A percentile compares a stretch with the other conserved stretches of the same genome.
Conservation (phyloP, 1,140 invertebrate species). For the Drosophila rhopaloa region DNA sequence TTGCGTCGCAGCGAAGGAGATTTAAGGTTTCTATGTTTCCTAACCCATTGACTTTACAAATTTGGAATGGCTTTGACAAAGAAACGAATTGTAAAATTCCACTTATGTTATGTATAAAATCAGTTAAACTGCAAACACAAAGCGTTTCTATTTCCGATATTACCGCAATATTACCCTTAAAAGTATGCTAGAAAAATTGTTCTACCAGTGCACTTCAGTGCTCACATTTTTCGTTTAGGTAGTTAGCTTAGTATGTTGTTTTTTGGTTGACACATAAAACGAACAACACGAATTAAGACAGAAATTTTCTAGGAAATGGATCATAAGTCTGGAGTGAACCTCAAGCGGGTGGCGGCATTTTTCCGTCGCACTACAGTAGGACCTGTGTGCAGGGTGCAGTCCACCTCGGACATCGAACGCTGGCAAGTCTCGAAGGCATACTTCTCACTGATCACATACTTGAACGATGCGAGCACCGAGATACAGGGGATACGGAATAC, state of each 20-base stretch:
- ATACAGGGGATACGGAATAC: constrained; percentile 46
- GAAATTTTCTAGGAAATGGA: not conserved
- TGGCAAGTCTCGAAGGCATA: constrained; percentile 48
- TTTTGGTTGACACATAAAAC: not conserved
- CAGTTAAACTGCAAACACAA: no score
- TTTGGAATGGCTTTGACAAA: no score
- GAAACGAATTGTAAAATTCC: no score
- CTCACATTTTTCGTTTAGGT: not conserved
- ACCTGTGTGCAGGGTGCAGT: constrained; percentile 1
- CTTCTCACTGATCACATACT: constrained; percentile 35
- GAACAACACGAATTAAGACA: not conserved
- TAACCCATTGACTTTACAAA: no score
- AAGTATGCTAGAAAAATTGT: not conserved
- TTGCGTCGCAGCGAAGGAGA: no score
- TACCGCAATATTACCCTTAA: not conserved
- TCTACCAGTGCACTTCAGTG: no score
- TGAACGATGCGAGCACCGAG: constrained; percentile 35
- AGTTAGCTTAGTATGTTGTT: no score
- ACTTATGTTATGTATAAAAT: no score
- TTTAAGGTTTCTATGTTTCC: no score
- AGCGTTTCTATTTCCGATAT: no score
- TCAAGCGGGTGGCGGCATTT: constrained; percentile 3
- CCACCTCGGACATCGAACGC: constrained; percentile 12
- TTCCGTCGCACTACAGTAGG: constrained; percentile 8
- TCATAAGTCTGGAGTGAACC: not conserved